Percentiles rank a stretch among this genome's conserved stretches.
phyloP scores from a whole-genome alignment of 2,888 invertebrate genomes.

The Rotaria magnacalcarata region DNA sequence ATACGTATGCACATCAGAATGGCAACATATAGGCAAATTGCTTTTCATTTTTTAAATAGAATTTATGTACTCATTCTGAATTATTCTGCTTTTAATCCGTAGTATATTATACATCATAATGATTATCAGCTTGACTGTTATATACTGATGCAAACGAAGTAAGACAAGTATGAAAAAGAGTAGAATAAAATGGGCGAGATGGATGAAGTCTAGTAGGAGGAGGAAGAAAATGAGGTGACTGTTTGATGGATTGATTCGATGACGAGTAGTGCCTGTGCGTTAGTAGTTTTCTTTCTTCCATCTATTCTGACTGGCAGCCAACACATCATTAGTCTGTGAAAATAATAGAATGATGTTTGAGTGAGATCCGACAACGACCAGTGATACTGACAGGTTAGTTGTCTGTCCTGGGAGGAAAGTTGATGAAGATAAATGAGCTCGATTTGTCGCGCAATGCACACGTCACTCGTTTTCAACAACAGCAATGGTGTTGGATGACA shows the following conservation, averaged over 20 bases:
- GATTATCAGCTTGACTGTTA: background rate
- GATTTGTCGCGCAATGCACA: too few relatives aligned
- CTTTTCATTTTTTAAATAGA: background rate
- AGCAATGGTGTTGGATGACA: too few relatives aligned
- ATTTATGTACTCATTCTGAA: too few relatives aligned
- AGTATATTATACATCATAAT: background rate
- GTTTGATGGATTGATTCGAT: slow-evolving; percentile 28
- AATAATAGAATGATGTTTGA: slow-evolving; percentile 17
- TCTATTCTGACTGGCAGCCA: background rate
- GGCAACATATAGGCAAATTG: too few relatives aligned
- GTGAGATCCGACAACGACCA: too few relatives aligned
- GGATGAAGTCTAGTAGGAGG: background rate
- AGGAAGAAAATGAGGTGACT: background rate
- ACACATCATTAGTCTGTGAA: too few relatives aligned
- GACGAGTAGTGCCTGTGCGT: background rate
- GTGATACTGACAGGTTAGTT: too few relatives aligned
- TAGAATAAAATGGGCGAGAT: background rate
- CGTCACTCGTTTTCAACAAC: too few relatives aligned
- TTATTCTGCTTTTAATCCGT: background rate
- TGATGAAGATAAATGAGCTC: too few relatives aligned
- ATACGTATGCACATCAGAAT: too few relatives aligned
- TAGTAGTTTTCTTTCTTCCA: slow-evolving; percentile 1
- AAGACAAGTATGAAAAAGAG: background rate
- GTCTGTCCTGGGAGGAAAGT: too few relatives aligned
- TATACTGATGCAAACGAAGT: background rate